These are phyloP conservation scores for Bombus vancouverensis DNA, from an alignment of 1,140 invertebrate genomes.

Conservation along the genomic window DNA sequence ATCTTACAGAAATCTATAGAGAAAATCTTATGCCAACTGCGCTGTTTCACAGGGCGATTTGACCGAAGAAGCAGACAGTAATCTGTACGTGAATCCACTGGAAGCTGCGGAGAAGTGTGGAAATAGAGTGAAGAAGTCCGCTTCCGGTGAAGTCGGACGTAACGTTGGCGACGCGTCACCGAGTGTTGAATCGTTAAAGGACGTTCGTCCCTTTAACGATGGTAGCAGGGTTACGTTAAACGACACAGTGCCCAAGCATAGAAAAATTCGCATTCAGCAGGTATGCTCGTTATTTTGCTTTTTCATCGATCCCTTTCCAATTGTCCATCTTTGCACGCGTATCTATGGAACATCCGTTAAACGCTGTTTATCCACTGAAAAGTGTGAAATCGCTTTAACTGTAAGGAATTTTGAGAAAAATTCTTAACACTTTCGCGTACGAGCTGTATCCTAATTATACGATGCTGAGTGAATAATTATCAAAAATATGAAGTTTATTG, in stretches of 20 bases:
- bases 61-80: constrained; percentile 89
- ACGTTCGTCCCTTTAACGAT: constrained; percentile 62
- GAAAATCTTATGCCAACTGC: not conserved
- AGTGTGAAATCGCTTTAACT: constrained; percentile 1
- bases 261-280: constrained; percentile 93
- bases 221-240: constrained; percentile 85
- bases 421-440: not conserved
- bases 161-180: constrained; percentile 72
- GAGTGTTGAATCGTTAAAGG: constrained; percentile 77
- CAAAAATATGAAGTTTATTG: not conserved
- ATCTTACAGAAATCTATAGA: not conserved
- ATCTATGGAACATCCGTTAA: not conserved
- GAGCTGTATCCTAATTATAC: not conserved
- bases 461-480: not conserved
- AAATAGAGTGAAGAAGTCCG: constrained; percentile 87
- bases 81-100: constrained; percentile 95
- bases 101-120: constrained; percentile 83
- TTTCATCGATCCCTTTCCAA: not conserved
- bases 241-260: constrained; percentile 90
- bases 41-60: constrained; percentile 86
- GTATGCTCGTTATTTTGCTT: constrained; percentile 73
- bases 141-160: constrained; percentile 89
- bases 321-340: not conserved
- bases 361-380: not conserved
- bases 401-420: not conserved